These are phyloP conservation scores for Camponotus pennsylvanicus DNA, from an alignment of 1,140 invertebrate species.

Conservation along the genomic window DNA sequence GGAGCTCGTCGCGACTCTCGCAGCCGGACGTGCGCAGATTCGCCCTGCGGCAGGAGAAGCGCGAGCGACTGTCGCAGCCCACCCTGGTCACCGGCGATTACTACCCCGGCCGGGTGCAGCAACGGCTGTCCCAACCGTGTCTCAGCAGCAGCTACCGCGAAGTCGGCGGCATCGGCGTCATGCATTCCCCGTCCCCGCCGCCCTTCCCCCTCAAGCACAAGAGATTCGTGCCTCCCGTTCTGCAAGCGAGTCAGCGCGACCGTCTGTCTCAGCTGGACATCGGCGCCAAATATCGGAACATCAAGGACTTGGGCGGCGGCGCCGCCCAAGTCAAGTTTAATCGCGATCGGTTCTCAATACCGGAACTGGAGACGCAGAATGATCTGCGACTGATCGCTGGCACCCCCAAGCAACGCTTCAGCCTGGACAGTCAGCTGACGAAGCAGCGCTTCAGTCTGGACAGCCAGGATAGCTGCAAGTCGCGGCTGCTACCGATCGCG, in stretches of 20 bases:
- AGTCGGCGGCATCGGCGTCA: conserved; percentile 35
- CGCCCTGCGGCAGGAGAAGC: conserved; percentile 71
- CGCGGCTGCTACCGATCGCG: conserved; percentile 80
- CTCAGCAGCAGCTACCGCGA: conserved; percentile 72
- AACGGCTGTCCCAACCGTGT: conserved; percentile 82
- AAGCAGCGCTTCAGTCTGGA: conserved; percentile 82
- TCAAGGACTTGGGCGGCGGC: conserved; percentile 59
- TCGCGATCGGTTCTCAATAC: conserved; percentile 82
- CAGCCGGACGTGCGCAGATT: conserved; percentile 74
- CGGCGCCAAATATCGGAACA: conserved; percentile 75
- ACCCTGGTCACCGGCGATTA: conserved; percentile 81
- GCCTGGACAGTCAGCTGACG: conserved; percentile 81
- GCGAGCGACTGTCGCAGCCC: conserved; percentile 82
- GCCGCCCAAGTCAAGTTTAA: conserved; percentile 77
- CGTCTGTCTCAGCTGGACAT: conserved; percentile 81
- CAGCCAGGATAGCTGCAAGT: conserved; percentile 74
- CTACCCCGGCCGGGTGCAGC: conserved; percentile 80
- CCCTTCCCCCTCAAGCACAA: conserved; percentile 74
- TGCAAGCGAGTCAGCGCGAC: conserved; percentile 77
- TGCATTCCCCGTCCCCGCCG: conserved; percentile 61
- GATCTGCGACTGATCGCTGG: conserved; percentile 81
- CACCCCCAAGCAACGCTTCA: conserved; percentile 82
- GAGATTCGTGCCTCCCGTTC: conserved; percentile 71
- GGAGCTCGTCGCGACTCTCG: conserved; percentile 62
- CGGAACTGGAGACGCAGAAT: conserved; percentile 82